Evolutionary conservation across 2,797 vertebrate genomes (phyloP), one percentile per base, ranked within the genome.

Genomic region (Crypturellus tataupa): DNA sequence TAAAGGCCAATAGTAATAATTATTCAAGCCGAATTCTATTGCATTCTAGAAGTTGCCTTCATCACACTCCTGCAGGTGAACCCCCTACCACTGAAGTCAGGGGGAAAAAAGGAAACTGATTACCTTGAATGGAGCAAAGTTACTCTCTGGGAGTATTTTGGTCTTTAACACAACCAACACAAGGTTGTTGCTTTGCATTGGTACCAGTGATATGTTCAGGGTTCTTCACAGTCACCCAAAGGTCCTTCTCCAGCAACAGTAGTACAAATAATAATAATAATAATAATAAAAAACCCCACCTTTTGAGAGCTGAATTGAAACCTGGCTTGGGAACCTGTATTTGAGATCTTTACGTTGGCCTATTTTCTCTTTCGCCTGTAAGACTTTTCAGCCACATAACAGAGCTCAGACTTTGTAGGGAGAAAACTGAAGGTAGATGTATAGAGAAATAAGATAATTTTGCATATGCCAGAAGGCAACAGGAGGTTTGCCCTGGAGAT

Each of bases 401-500:
- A 69, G 62, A 87, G 6, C 27, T 87, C 42, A 47, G 80, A 7
- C 2, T 0, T 11, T 89, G 24, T 47, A 39, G 46, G 55, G 59
- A 62, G 37, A 71, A 69, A 87, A 79, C 62, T 63, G 65, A 94
- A 83, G 85, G 65, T 51, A 80, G 59, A 89, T 62, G 29, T n/a
- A 65, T 73, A 33, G 10, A 80, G 29, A 87, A 67, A 89, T 53
- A 71, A 46, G 37, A 20, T 37, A 44, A 51, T 79, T 91, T 85
- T 75, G 29, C 80, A 29, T 93, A 31, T 87, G 67, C 46, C 46
- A 69, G 42, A 83, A 96, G 13, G 80, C 70, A 92, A 37, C 46
- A 87, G 67, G 69, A 89, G 51, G 79, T 95, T 94, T 91, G 55
- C 64, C 79, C 89, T 84, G 60, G 85, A 80, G 59, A 86, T 93